Conservation (phyloP, 2,888 invertebrate genomes). For the Catocala fraxini region DNA sequence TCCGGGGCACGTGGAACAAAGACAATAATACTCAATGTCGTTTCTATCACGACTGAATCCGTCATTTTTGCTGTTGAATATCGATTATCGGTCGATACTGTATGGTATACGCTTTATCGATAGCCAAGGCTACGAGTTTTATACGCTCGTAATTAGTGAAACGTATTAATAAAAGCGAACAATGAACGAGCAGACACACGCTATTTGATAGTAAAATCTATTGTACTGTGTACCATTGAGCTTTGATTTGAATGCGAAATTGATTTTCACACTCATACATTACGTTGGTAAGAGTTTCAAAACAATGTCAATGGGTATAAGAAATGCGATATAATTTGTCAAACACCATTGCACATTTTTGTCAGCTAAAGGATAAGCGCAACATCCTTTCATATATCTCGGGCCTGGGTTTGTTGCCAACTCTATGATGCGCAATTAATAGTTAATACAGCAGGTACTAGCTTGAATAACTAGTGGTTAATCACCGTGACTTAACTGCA, state of each 20-base stretch:
- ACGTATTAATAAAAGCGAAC: slow-evolving; percentile 50
- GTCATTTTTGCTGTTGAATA: slow-evolving; percentile 67
- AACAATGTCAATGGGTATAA: slow-evolving; percentile 20
- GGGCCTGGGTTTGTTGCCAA: too few species aligned
- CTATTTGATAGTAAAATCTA: slow-evolving; percentile 40
- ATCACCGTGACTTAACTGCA: background rate
- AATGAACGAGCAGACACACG: slow-evolving; percentile 34
- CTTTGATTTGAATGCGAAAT: slow-evolving; percentile 44
- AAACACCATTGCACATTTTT: slow-evolving; percentile 11
- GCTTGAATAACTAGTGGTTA: background rate
- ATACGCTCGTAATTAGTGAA: slow-evolving; percentile 58
- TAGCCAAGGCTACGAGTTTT: slow-evolving; percentile 61
- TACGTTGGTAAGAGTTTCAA: slow-evolving; percentile 30
- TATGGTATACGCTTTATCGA: slow-evolving; percentile 61
- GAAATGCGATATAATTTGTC: slow-evolving; percentile 13
- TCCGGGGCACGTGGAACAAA: slow-evolving; percentile 76
- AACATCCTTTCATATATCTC: background rate
- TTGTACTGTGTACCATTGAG: slow-evolving; percentile 41
- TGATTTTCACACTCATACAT: slow-evolving; percentile 45
- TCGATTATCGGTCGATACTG: slow-evolving; percentile 69
- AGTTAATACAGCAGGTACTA: background rate
- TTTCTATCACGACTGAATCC: slow-evolving; percentile 75
- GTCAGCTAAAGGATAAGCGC: background rate
- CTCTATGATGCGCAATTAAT: too few species aligned
- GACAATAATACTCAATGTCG: slow-evolving; percentile 79